Base-by-base conservation (phyloP, 2,888 invertebrate species). In the Deroplatys truncata region DNA sequence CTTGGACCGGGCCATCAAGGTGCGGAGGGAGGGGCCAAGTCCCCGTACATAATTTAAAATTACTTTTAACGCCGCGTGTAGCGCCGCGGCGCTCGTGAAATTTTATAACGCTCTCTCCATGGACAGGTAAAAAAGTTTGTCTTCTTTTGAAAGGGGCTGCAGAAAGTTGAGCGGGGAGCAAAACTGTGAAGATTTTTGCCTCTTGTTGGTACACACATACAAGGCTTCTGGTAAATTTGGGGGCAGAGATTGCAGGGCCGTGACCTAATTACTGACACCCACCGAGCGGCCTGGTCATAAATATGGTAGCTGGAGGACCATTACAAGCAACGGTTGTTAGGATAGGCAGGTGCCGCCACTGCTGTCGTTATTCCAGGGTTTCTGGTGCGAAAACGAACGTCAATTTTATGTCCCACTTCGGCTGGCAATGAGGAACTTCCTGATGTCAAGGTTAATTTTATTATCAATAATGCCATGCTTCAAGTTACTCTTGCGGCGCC, bases 61-160 rank as follows among this genome's bases (percentile, higher is more conserved):
- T 91, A 91, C 91, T 91, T 91, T 91, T 91, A 91, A 91, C 91
- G 91, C 91, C 91, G 88, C 88, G 90, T 91, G 90, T 89, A 72
- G 56, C 56, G 87, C 72, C 89, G 88, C 88, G 89, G 86, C 89
- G 89, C 89, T 90, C 91, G 91, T 91, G 90, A 91, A 91, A 91
- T 91, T 91, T 91, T 91, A 91, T 91, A 91, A 89, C 91, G 89
- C 83, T 90, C 91, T 90, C 91, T 91, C 91, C 28, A 88, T 89
- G 91, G 91, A 88, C 90, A 90, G 91, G 91, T 91, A 91, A 91
- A 91, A 91, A 90, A 90, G 89, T 88, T 89, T 89, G 88, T 89
- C 89, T 89, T 89, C 25, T 88, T 89, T 90, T 87, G 89, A 86
- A 86, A 84, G 72, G 84, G 86, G 84, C 56, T n/a, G 87, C 28